Evolutionary conservation across 2,113 vertebrate species (phyloP), one percentile per base, ranked within the genome.

Genomic region (Phylloscopus trochilus): DNA sequence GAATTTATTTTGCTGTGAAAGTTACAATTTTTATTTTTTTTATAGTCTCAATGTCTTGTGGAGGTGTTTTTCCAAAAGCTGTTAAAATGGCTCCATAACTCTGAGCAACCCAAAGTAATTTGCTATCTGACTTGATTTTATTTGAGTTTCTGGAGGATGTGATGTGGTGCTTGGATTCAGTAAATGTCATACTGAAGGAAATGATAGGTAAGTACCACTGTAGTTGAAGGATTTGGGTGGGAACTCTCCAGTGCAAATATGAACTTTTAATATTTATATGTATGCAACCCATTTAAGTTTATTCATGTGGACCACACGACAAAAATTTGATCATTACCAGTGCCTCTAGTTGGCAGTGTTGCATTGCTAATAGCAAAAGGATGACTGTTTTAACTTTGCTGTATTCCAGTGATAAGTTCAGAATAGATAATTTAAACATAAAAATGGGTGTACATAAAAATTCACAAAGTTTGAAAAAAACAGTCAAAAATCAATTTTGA

Each of bases 291-390:
- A 37, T 47, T 52, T 52, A 66, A 60, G 15, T 69, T 90, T 58
- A 80, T 51, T 56, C 58, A 58, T 84, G 49, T 46, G 55, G 41
- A 68, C 47, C 11, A 5, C 22, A 58, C 4, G 31, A 92, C 35
- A 74, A 80, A 51, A 82, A 68, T 33, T 49, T 67, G 18, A 52
- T 73, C 7, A 1, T 68, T 75, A 56, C 20, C 31, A 60, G 3
- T 30, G 69, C 95, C 94, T 94, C 94, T 96, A 96, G 89, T 74
- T 93, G 96, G 95, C 95, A 97, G 77, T 96, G 64, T 97, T 96
- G 87, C 74, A 89, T 62, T 89, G 56, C 44, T 75, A 94, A 95
- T 90, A 90, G 44, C 28, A 58, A 46, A 81, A 66, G 69, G 13
- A 73, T 20, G 67, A 91, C 75, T 75, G 47, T 76, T 92, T 90